Evolutionary conservation across 1,140 invertebrate species (phyloP).

Genomic region (Bursaphelenchus mucronatus): DNA sequence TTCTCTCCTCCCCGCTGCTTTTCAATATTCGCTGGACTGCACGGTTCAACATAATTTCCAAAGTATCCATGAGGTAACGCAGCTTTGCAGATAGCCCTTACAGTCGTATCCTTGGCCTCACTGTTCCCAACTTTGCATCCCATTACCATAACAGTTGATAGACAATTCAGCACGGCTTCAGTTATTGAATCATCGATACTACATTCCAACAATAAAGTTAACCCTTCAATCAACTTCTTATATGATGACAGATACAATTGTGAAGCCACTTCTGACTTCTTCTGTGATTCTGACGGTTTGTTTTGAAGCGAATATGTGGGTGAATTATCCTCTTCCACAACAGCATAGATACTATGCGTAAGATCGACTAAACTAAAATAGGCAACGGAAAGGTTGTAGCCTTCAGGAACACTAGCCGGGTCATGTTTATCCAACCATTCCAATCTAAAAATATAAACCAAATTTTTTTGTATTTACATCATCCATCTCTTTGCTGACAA

Average conservation of each 20-base stretch:
- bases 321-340: constrained; percentile 36
- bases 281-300: constrained; percentile 56
- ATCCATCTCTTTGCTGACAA: constrained; percentile 40
- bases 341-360: constrained; percentile 60
- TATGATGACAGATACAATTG: constrained; percentile 88
- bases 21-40: constrained; percentile 21
- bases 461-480: constrained; percentile 27
- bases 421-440: constrained; percentile 91
- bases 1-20: constrained; percentile 1
- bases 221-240: constrained; percentile 83
- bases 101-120: constrained; percentile 80
- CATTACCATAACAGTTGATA: constrained; percentile 78
- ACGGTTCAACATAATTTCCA: constrained; percentile 45
- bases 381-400: constrained; percentile 88
- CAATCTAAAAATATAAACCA: constrained; percentile 69
- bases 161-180: constrained; percentile 81
- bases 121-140: constrained; percentile 73
- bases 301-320: constrained; percentile 8
- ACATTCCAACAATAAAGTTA: constrained; percentile 85
- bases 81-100: constrained; percentile 85
- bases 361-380: constrained; percentile 85
- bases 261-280: constrained; percentile 63
- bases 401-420: constrained; percentile 83
- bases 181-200: constrained; percentile 83
- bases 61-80: constrained; percentile 91